Evolutionary conservation across 2,888 invertebrate species (phyloP), one percentile per base, ranked within the genome.

Genomic region (Archaeoteleia sp.): DNA sequence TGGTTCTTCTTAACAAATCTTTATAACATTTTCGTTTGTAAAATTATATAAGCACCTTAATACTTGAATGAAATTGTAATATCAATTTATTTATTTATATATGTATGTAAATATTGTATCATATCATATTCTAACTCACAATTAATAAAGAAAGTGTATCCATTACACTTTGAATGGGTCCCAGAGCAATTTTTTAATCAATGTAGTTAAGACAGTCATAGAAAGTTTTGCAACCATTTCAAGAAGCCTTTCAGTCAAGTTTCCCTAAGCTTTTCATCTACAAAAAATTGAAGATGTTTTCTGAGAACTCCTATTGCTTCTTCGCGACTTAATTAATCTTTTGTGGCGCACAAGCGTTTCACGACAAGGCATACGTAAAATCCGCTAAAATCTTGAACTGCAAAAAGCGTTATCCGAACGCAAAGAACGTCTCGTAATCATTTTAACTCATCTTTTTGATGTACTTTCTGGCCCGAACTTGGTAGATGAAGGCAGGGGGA

Each of bases 371-470:
- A 57, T 65, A 57, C 34, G 46, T 34, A 57, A 65, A 53, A 51
- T 37, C 32, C 55, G 37, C 37, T 43, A 57, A 45, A 57, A 30
- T 53, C 20, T 32, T 3, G 14, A 51, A 27, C 42, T 39, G 34
- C 46, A 53, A 40, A 46, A 46, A 61, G 40, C 40, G 48, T 62
- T 48, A 54, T 54, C 42, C 25, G 34, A 51, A 57, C 29, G 49
- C 35, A 65, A 65, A 57, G 45, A 65, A 51, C 49, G 48, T 45
- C 48, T 66, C 42, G 46, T 66, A 58, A 66, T 58, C 65, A 65
- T 57, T 65, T 65, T 51, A 54, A 51, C 34, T 65, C 29, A 57
- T 65, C 49, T 57, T 65, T 63, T 57, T 65, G 57, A 57, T 57
- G 40, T 39, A 53, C 45, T 48, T 55, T 51, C 34, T 27, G 40